Evolutionary conservation across 1,140 invertebrate genomes (phyloP), one percentile per base, ranked within the genome.

Genomic region (Ylistrum balloti): DNA sequence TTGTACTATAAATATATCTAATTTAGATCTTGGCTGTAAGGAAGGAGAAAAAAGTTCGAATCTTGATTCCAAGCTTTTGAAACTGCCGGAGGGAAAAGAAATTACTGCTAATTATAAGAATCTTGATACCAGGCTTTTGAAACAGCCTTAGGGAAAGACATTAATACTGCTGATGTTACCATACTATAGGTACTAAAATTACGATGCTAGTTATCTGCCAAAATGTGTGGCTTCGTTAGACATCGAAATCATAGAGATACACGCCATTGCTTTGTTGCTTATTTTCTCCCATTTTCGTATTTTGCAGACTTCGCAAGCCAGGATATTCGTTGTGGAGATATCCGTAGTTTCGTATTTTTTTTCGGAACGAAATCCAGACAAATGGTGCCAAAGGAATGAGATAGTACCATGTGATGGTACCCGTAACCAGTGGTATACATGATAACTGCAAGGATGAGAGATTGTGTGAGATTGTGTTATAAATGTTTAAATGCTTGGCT

Each of bases 321-420:
- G 9, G 56, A 74, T 74, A 20, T 56, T 56, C 45, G 35, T 20
- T 56, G n/a, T n/a, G 45, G n/a, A 28, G 22, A 74, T 11, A 5
- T 74, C 56, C 56, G n/a, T n/a, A 17, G 56, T 74, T 74, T 74
- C 41, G 41, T 45, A 17, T 15, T 45, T 45, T 38, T 56, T 20
- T 56, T 28, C 56, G 0, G 56, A 74, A 17, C 17, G 56, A 74
- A 74, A 74, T 74, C 56, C 56, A n/a, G n/a, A 74, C 22, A 74
- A 9, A 74, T 74, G 56, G 56, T 74, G 56, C 56, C 56, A 74
- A 74, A 74, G 56, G 56, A 74, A 74, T 74, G 56, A 74, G 56
- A 9, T 45, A 1, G 1, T 45, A 17, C 20, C 9, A 13, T 45
- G 7, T 15, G 20, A 45, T 45, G n/a, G 28, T 74, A 17, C n/a